These are phyloP conservation scores for Druceiella hillmani DNA, from an alignment of 2,888 invertebrate genomes.

Conservation along the genomic window DNA sequence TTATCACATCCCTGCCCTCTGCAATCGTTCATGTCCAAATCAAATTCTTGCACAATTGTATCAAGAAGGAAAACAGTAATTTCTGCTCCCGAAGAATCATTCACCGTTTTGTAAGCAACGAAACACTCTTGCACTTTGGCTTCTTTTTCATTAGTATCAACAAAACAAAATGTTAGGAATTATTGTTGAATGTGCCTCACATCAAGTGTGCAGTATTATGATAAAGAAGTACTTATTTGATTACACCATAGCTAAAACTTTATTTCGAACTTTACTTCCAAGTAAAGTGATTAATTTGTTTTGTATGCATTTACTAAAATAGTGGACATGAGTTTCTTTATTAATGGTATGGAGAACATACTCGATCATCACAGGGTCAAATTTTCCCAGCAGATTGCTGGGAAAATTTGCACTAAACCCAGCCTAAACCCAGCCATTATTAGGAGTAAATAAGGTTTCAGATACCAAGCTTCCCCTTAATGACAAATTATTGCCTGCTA, in stretches of 20 bases:
- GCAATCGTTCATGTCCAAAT: slow-evolving; percentile 18
- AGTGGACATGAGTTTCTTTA: too few species aligned
- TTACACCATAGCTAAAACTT: slow-evolving; percentile 14
- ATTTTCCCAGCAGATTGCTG: too few species aligned
- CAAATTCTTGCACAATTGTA: slow-evolving; percentile 14
- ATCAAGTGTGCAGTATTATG: slow-evolving; percentile 18
- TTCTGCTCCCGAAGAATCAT: slow-evolving; percentile 13
- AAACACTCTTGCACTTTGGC: slow-evolving; percentile 14
- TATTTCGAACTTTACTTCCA: too few species aligned
- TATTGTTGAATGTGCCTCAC: slow-evolving; percentile 17
- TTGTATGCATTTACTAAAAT: too few species aligned
- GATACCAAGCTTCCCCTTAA: too few species aligned
- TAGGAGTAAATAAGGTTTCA: too few species aligned
- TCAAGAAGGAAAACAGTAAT: slow-evolving; percentile 12
- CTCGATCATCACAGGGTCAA: too few species aligned
- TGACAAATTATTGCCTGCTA: too few species aligned
- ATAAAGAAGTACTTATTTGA: slow-evolving; percentile 19
- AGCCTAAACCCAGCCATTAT: too few species aligned
- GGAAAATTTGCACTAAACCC: too few species aligned
- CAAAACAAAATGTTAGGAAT: slow-evolving; percentile 11
- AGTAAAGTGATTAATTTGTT: too few species aligned
- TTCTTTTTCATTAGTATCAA: slow-evolving; percentile 13
- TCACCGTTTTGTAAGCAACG: slow-evolving; percentile 13
- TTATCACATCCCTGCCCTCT: slow-evolving; percentile 22
- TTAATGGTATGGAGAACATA: too few species aligned